A percentile compares a stretch with the other conserved stretches of the same genome.
Conservation (phyloP, 2,888 invertebrate species). For the Erannis defoliaria region DNA sequence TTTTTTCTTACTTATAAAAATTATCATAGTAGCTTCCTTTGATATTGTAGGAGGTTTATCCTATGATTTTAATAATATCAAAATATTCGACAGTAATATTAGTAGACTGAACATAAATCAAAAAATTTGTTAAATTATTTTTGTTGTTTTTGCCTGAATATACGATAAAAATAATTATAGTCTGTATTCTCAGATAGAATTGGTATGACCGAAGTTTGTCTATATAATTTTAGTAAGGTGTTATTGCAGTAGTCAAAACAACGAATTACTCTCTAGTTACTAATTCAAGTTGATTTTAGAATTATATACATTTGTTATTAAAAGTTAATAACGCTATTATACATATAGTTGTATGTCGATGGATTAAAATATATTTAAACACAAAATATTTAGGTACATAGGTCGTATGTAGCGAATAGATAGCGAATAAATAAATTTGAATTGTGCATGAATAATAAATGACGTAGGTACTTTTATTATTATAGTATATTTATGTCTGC, state of each 20-base stretch:
- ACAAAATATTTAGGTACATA: constrained; percentile 24
- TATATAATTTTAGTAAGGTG: background rate
- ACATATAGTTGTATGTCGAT: constrained; percentile 4
- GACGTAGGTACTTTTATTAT: no score
- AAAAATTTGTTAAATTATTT: background rate
- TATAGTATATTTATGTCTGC: constrained; percentile 17
- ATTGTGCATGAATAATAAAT: constrained; percentile 38
- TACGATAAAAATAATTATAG: no score
- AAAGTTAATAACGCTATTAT: constrained; percentile 11
- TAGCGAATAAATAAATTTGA: constrained; percentile 26
- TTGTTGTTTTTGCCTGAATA: background rate
- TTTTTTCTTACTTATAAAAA: background rate
- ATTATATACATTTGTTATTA: constrained; percentile 15
- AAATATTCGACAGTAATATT: background rate
- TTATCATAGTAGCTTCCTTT: background rate
- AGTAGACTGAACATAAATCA: constrained; percentile 1
- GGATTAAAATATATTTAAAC: constrained; percentile 14
- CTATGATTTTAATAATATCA: background rate
- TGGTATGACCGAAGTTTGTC: constrained; percentile 3
- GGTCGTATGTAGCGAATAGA: constrained; percentile 25
- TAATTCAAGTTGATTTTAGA: constrained; percentile 14
- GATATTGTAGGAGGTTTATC: background rate
- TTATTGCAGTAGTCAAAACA: constrained; percentile 11
- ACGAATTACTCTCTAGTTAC: constrained; percentile 27
- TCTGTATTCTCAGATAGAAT: no score